Evolutionary conservation across 2,113 vertebrate genomes (phyloP).

Genomic region (Lasiurus borealis): DNA sequence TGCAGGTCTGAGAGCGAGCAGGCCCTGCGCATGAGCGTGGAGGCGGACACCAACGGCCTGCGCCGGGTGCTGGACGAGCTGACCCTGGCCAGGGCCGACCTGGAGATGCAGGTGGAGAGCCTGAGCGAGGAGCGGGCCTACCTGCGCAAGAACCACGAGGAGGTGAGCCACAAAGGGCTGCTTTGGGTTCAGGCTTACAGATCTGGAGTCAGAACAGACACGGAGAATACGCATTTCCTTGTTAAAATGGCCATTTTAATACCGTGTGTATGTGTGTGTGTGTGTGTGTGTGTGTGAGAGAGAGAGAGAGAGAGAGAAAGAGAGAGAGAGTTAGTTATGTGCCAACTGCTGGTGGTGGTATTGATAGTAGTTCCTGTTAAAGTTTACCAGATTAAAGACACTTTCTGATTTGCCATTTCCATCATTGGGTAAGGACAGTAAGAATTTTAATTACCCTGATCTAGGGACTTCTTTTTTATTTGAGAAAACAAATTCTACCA

Average conservation of each 20-base stretch:
- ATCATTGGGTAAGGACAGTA: neutral
- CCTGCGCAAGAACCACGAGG: constrained; percentile 96
- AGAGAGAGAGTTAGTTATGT: no score
- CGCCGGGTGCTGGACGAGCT: constrained; percentile 87
- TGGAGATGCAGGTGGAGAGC: constrained; percentile 89
- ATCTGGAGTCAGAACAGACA: neutral
- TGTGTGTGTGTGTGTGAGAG: no score
- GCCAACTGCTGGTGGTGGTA: no score
- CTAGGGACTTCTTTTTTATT: neutral
- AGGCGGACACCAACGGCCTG: constrained; percentile 85
- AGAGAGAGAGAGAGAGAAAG: no score
- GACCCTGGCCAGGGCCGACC: constrained; percentile 85
- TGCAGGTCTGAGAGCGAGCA: constrained; percentile 86
- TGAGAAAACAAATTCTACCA: neutral
- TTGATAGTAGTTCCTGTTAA: neutral
- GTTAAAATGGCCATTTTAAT: neutral
- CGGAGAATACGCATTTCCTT: neutral
- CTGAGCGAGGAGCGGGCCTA: constrained; percentile 94
- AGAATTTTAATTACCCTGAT: constrained; percentile 12
- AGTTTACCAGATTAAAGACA: neutral
- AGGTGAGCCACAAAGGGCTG: constrained; percentile 84
- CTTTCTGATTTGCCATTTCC: constrained; percentile 16
- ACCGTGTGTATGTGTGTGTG: neutral
- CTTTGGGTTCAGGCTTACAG: neutral
- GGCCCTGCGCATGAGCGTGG: constrained; percentile 82